Evolutionary conservation across 2,797 vertebrate genomes (phyloP).

Genomic region (Xenops minutus): DNA sequence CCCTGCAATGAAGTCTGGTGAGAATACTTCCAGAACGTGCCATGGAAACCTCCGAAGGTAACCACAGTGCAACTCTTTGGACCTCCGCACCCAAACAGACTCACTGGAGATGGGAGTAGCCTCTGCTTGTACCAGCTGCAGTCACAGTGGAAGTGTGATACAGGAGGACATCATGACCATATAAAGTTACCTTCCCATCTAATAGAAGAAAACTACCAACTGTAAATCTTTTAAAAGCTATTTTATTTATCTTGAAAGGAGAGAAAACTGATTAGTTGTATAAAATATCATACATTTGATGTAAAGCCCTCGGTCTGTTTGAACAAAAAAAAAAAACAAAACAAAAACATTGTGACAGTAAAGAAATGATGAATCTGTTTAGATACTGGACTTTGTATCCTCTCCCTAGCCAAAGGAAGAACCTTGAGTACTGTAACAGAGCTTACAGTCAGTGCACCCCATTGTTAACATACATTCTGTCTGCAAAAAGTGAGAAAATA

Average conservation of each 20-base stretch:
- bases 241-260: conserved; percentile 76
- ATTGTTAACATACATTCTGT: background rate
- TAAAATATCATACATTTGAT: conserved; percentile 70
- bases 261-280: conserved; percentile 65
- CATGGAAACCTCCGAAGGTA: background rate
- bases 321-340: conserved; percentile 19
- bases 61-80: background rate
- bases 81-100: background rate
- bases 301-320: conserved; percentile 62
- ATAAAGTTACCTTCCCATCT: background rate
- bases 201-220: background rate
- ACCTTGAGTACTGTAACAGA: background rate
- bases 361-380: conserved; percentile 18
- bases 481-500: conserved; percentile 22
- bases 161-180: background rate
- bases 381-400: background rate
- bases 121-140: background rate
- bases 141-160: background rate
- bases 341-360: background rate
- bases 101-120: background rate
- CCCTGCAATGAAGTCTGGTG: background rate
- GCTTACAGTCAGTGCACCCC: background rate
- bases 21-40: background rate
- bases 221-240: conserved; percentile 56
- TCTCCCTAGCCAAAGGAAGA: background rate